Percentiles rank a stretch among this genome's conserved stretches.
phyloP scores from a whole-genome alignment of 2,113 vertebrate species.

The Tenebrosternarchus preto region DNA sequence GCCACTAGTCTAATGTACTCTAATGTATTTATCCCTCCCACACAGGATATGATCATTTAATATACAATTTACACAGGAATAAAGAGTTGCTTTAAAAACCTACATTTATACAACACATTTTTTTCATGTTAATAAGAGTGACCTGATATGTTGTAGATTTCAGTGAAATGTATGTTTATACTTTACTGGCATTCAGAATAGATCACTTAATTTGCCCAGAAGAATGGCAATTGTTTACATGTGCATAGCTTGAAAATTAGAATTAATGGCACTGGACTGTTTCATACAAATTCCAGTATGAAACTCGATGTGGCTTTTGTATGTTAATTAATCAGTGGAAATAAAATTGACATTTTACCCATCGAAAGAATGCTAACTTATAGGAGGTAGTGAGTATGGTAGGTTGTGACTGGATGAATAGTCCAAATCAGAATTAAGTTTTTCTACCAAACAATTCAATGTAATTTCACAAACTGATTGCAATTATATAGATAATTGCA shows the following conservation, averaged over 20 bases:
- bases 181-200: slow-evolving; percentile 31
- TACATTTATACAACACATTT: neutral
- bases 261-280: slow-evolving; percentile 31
- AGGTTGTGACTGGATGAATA: neutral
- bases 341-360: neutral
- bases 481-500: too few relatives aligned
- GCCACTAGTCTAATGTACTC: neutral
- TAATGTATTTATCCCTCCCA: neutral
- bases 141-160: slow-evolving; percentile 14
- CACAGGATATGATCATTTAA: neutral
- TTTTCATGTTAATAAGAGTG: neutral
- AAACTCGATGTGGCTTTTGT: neutral
- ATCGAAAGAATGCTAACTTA: neutral
- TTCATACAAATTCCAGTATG: slow-evolving; percentile 14
- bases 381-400: neutral
- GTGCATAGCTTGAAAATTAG: slow-evolving; percentile 26
- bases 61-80: too few relatives aligned
- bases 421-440: neutral
- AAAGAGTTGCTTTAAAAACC: neutral
- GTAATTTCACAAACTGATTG: neutral
- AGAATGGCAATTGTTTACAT: slow-evolving; percentile 16
- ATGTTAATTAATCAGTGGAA: slow-evolving; percentile 17
- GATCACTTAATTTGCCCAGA: slow-evolving; percentile 35
- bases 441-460: neutral
- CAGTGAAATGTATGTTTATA: neutral